These are phyloP conservation scores for Tinea pellionella DNA, from an alignment of 2,888 invertebrate genomes.

Conservation along the genomic window DNA sequence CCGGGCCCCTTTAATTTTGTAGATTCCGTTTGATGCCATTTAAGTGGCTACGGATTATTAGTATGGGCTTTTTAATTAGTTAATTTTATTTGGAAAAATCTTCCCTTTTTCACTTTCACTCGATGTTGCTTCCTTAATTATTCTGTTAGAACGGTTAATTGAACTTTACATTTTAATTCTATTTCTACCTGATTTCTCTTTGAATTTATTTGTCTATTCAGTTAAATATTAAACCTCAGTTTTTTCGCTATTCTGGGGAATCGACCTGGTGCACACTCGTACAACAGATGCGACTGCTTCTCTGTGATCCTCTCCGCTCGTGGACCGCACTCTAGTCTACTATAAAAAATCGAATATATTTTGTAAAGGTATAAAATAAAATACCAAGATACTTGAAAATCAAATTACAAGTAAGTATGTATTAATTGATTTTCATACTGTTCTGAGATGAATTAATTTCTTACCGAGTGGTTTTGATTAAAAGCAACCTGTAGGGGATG, in stretches of 20 bases:
- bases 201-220: too few relatives aligned
- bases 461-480: slow-evolving; percentile 33
- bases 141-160: background rate
- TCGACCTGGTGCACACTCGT: too few relatives aligned
- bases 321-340: too few relatives aligned
- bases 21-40: slow-evolving; percentile 12
- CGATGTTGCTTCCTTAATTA: background rate
- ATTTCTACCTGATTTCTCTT: too few relatives aligned
- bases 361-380: too few relatives aligned
- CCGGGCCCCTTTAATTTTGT: slow-evolving; percentile 8
- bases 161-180: background rate
- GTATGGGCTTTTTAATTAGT: background rate
- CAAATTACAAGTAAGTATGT: slow-evolving; percentile 47
- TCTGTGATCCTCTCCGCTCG: too few relatives aligned
- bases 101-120: background rate
- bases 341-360: too few relatives aligned
- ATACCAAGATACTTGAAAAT: background rate
- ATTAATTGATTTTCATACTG: slow-evolving; percentile 60
- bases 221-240: too few relatives aligned
- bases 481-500: slow-evolving; percentile 18
- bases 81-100: background rate
- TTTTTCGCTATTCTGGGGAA: too few relatives aligned
- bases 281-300: too few relatives aligned
- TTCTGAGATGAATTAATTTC: slow-evolving; percentile 19
- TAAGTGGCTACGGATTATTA: slow-evolving; percentile 9